Evolutionary conservation across 92 coral and sea anemone genomes (phyloP).

Genomic region (Bergia sp.): DNA sequence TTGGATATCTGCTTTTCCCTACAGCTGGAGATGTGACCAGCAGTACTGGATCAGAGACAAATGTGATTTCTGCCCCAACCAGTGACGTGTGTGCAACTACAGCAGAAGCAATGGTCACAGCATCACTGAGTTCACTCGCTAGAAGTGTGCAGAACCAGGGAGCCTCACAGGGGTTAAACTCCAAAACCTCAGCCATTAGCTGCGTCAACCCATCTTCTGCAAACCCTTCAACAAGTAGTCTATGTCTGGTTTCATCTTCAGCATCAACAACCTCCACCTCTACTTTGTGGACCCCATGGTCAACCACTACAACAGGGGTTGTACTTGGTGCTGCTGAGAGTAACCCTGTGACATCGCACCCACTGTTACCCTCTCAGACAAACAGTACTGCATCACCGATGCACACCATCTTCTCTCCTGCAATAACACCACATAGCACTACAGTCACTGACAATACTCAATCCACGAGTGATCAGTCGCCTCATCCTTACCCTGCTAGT

Average conservation of each 20-base stretch:
- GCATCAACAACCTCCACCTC: conserved; percentile 9
- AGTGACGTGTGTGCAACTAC: neutral
- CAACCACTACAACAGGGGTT: conserved; percentile 28
- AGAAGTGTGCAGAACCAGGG: neutral
- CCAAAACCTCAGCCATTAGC: neutral
- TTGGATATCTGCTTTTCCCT: conserved; percentile 39
- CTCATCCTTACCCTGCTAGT: conserved; percentile 9
- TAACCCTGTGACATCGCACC: conserved; percentile 1
- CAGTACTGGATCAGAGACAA: conserved; percentile 20
- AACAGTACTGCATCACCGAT: neutral
- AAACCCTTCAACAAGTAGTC: conserved; percentile 14
- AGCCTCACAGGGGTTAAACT: neutral
- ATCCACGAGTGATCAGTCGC: neutral
- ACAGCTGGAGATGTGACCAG: conserved; percentile 25
- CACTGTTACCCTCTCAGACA: neutral
- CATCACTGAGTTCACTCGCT: neutral
- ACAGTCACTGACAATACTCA: neutral
- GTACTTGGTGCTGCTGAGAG: neutral
- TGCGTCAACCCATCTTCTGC: conserved; percentile 30
- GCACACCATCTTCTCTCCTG: neutral
- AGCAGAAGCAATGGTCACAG: conserved; percentile 1
- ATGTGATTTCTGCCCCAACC: neutral
- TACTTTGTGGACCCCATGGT: conserved; percentile 44
- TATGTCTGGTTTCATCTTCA: conserved; percentile 9
- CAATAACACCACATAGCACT: neutral